Base-by-base conservation (phyloP, 1,140 invertebrate genomes). In the Colletes latitarsis region DNA sequence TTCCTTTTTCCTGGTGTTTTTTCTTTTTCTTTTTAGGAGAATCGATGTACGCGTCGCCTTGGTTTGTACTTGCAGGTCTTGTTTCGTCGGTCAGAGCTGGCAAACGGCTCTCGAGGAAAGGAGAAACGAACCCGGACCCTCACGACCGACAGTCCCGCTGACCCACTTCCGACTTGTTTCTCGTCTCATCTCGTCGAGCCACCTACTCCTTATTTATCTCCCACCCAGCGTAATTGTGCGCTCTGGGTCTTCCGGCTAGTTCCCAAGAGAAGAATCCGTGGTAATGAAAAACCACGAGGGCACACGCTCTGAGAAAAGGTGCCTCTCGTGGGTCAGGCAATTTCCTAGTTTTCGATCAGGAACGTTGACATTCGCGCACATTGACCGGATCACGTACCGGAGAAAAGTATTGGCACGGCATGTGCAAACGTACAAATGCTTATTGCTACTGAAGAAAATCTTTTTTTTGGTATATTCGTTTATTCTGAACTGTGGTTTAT, bases 91-190 rank as follows among this genome's bases (percentile, higher is more conserved):
- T 70, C 46, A 58, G 53, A 58, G 14, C 43, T 30, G 52, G 52
- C 68, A 19, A 57, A 19, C 41, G 4, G 66, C 19, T 67, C 52
- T 67, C 63, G 57, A 53, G 55, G 19, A 74, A 88, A 74, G 76
- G 88, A 82, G 84, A 90, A 85, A 83, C 76, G 88, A 91, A 90
- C 89, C 90, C 90, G 90, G 89, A 91, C 87, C 84, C 83, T 88
- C 82, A 58, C 89, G 89, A 91, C 90, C 89, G 87, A 89, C 76
- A 89, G 88, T 90, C 89, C 89, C 83, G 89, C 81, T 91, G 89
- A 90, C 90, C 89, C 73, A 90, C 89, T 90, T 91, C 86, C 78
- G 83, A 77, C 84, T 87, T 86, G 79, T 88, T 90, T 90, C 88
- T 89, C 88, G 84, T 84, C 78, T 85, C 73, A 82, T 89, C 76